Evolutionary conservation across 1,140 invertebrate species (phyloP).

Genomic region (Apis mellifera): Amel_HAv3.1 CM009934.2:4038501-4039000

Average conservation of each 20-base stretch:
- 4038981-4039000: no score
- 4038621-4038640: conserved; percentile 67
- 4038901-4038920: no score
- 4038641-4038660: conserved; percentile 64
- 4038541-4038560: neutral
- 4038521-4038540: neutral
- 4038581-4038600: conserved; percentile 13
- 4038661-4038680: neutral
- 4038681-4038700: conserved; percentile 15
- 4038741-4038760: neutral
- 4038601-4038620: conserved; percentile 47
- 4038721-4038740: neutral
- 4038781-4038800: conserved; percentile 45
- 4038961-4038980: no score
- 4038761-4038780: conserved; percentile 55
- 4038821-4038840: neutral
- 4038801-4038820: neutral
- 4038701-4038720: conserved; percentile 15
- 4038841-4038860: no score
- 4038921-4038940: no score
- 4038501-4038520: conserved; percentile 45
- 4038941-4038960: no score
- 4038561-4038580: neutral
- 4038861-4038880: no score
- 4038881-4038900: no score